phyloP scores from a whole-genome alignment of 2,888 invertebrate species.

The Beris morrisii region DNA sequence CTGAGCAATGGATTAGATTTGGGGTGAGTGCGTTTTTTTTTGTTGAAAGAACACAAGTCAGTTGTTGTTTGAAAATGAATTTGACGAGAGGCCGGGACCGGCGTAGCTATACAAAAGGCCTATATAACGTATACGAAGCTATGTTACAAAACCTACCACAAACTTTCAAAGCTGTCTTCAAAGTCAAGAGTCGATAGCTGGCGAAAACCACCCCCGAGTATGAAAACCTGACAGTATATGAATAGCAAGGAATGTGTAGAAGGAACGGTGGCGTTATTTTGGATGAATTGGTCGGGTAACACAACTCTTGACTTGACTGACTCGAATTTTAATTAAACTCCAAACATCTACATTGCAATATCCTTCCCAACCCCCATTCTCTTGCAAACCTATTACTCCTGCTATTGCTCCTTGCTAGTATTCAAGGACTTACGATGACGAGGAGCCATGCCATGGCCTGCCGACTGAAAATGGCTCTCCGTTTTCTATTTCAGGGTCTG shows the following conservation, averaged over 20 bases:
- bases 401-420: not conserved
- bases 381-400: not conserved
- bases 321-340: constrained; percentile 36
- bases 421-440: not conserved
- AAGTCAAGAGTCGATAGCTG: too few relatives aligned
- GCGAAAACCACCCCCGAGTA: too few relatives aligned
- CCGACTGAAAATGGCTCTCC: too few relatives aligned
- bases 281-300: constrained; percentile 6
- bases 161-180: not conserved
- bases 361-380: not conserved
- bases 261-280: constrained; percentile 9
- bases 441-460: too few relatives aligned
- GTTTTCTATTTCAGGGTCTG: not conserved
- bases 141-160: not conserved
- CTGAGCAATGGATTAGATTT: too few relatives aligned
- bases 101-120: too few relatives aligned
- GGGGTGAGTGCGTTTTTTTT: too few relatives aligned
- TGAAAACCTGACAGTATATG: not conserved
- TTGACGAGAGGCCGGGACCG: too few relatives aligned
- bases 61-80: too few relatives aligned
- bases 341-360: constrained; percentile 12
- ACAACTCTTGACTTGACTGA: constrained; percentile 19
- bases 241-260: not conserved
- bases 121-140: not conserved
- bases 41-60: too few relatives aligned